phyloP scores from a whole-genome alignment of 2,888 invertebrate species.

The Microchrysa polita region DNA sequence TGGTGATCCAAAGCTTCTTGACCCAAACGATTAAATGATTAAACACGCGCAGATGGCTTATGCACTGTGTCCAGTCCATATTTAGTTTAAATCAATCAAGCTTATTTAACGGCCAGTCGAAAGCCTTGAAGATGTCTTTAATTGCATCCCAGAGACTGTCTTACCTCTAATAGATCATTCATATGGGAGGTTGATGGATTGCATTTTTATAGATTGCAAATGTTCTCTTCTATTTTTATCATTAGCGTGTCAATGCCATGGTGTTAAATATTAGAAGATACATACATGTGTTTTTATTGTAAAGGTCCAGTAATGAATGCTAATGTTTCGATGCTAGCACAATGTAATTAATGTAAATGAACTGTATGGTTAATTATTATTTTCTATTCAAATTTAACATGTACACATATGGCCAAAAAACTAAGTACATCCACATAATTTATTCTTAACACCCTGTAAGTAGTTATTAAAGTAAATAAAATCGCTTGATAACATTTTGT shows the following conservation, averaged over 20 bases:
- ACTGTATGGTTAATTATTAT: not conserved
- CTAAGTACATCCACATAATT: too few species aligned
- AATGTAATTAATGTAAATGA: constrained; percentile 13
- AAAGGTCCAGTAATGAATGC: not conserved
- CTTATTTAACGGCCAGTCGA: constrained; percentile 9
- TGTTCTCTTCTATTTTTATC: too few species aligned
- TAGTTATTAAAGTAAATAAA: too few species aligned
- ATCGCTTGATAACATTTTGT: too few species aligned
- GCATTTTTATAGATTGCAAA: too few species aligned
- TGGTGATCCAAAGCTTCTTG: constrained; percentile 5
- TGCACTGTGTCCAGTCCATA: too few species aligned
- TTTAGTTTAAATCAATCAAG: not conserved
- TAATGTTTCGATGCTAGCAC: not conserved
- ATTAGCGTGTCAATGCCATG: too few species aligned
- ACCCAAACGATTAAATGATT: constrained; percentile 1
- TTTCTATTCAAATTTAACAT: too few species aligned
- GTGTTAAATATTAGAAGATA: not conserved
- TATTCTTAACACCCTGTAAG: too few species aligned
- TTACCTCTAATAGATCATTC: constrained; percentile 35
- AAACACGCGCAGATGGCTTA: not conserved
- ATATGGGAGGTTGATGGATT: not conserved
- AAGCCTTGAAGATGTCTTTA: constrained; percentile 27
- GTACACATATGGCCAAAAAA: too few species aligned
- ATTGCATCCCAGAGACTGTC: not conserved
- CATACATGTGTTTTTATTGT: not conserved